A percentile compares a stretch with the other conserved stretches of the same genome.
Conservation (phyloP, 1,140 invertebrate species). For the Paraescarpia echinospica region DNA sequence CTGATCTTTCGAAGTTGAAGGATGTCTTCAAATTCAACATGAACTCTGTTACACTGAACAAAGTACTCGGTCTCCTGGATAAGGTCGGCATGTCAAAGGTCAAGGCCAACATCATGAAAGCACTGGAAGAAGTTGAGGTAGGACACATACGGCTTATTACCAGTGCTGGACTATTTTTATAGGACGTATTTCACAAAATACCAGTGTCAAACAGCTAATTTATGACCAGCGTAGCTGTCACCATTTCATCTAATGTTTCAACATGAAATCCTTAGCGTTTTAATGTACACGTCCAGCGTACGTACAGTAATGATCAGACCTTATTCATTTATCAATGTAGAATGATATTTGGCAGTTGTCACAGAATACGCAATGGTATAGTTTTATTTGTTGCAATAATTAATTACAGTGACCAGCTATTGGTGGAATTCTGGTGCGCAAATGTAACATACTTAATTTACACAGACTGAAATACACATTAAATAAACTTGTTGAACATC, state of each 20-base stretch:
- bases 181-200: not conserved
- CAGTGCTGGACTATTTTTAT: not conserved
- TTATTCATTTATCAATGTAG: too few species aligned
- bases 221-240: not conserved
- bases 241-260: not conserved
- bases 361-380: too few species aligned
- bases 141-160: not conserved
- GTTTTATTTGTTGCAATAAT: too few species aligned
- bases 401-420: too few species aligned
- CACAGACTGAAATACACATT: too few species aligned
- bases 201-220: not conserved
- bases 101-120: not conserved
- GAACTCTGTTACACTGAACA: slow-evolving; percentile 5
- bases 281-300: too few species aligned
- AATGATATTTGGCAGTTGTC: too few species aligned
- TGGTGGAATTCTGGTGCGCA: too few species aligned
- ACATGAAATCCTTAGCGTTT: too few species aligned
- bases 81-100: not conserved
- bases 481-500: too few species aligned
- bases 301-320: too few species aligned
- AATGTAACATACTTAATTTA: too few species aligned
- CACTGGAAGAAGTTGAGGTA: not conserved
- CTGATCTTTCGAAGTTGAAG: not conserved
- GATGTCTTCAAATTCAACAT: slow-evolving; percentile 12
- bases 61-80: slow-evolving; percentile 9